Evolutionary conservation across 2,888 invertebrate species (phyloP).

Genomic region (Aphrophora alni): DNA sequence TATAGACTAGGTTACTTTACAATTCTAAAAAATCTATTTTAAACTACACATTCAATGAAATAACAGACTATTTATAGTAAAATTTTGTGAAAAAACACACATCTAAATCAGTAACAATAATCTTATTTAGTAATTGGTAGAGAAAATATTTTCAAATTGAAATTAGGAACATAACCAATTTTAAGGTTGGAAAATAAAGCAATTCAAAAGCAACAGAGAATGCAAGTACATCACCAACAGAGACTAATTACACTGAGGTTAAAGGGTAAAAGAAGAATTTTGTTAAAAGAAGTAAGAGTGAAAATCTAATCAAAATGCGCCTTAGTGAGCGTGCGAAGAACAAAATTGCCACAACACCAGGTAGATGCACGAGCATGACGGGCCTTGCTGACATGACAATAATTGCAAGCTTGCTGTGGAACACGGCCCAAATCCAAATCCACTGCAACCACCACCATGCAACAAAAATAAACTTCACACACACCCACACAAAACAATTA

Average conservation of each 20-base stretch:
- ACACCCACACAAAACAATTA: conserved; percentile 7
- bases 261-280: not conserved
- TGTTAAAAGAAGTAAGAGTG: not conserved
- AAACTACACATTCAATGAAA: too few species aligned
- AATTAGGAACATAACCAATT: not conserved
- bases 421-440: conserved; percentile 21
- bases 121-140: not conserved
- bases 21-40: too few species aligned
- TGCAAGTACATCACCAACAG: conserved; percentile 4
- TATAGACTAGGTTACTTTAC: too few species aligned
- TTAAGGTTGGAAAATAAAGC: not conserved
- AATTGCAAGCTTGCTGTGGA: conserved; percentile 28
- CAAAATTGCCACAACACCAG: conserved; percentile 82
- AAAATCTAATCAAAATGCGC: conserved; percentile 70
- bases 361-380: conserved; percentile 64
- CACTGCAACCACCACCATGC: conserved; percentile 34
- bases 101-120: not conserved
- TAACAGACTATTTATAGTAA: too few species aligned
- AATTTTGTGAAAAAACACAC: too few species aligned
- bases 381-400: conserved; percentile 24
- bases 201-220: not conserved
- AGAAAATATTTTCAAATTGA: not conserved
- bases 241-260: not conserved
- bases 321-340: conserved; percentile 75
- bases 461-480: conserved; percentile 30